A percentile compares a stretch with the other conserved stretches of the same genome.
These are phyloP conservation scores for Neosilurus hyrtlii DNA, from an alignment of 2,797 vertebrate species.

Conservation along the genomic window DNA sequence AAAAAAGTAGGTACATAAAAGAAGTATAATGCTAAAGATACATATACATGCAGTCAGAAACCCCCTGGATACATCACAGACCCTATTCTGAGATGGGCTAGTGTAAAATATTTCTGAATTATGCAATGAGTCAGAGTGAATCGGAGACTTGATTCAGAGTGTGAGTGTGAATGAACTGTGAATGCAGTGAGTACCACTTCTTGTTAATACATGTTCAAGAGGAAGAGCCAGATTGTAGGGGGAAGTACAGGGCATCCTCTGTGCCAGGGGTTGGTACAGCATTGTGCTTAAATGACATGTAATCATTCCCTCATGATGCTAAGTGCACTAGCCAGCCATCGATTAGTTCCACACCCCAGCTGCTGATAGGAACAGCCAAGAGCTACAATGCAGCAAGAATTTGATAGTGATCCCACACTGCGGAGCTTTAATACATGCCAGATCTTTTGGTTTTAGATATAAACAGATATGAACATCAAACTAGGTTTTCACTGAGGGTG, in stretches of 20 bases:
- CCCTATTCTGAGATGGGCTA: neutral
- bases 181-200: conserved; percentile 24
- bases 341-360: conserved; percentile 58
- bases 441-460: conserved; percentile 37
- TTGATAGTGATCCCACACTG: conserved; percentile 35
- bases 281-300: conserved; percentile 20
- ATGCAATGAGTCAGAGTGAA: conserved; percentile 15
- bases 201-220: conserved; percentile 21
- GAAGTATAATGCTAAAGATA: neutral
- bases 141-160: neutral
- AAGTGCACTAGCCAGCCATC: conserved; percentile 55
- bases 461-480: conserved; percentile 18
- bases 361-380: conserved; percentile 56
- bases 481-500: conserved; percentile 9
- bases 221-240: conserved; percentile 8
- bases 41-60: neutral
- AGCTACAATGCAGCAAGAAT: conserved; percentile 47
- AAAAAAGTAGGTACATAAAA: neutral
- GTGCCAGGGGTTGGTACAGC: neutral
- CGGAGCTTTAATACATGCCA: conserved; percentile 20
- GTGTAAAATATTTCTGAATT: neutral
- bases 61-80: neutral
- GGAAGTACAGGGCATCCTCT: neutral
- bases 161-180: conserved; percentile 17
- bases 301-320: conserved; percentile 42